These are phyloP conservation scores for Melanogrammus aeglefinus DNA, from an alignment of 2,797 vertebrate species.

Conservation along the genomic window DNA sequence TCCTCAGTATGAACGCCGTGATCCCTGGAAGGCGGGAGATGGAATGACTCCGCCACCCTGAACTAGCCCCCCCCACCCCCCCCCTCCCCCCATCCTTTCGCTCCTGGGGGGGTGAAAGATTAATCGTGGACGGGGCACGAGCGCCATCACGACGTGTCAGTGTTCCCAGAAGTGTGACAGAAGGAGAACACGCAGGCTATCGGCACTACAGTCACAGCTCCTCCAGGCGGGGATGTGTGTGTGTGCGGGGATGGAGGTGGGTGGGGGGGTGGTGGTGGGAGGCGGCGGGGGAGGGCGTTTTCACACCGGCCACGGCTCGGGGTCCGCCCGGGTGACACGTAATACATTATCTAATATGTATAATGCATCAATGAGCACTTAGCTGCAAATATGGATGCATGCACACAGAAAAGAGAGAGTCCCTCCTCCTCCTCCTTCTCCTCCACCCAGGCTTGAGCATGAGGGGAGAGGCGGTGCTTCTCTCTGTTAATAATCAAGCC, in stretches of 20 bases:
- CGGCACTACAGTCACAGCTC: not conserved
- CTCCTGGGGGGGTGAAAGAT: not conserved
- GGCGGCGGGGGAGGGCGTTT: slow-evolving; percentile 22
- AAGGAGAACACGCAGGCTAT: not conserved
- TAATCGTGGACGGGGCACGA: not conserved
- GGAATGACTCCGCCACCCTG: not conserved
- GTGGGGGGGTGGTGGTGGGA: slow-evolving; percentile 6
- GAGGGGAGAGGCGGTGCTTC: slow-evolving; percentile 33
- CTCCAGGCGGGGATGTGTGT: no score
- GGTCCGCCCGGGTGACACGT: slow-evolving; percentile 55
- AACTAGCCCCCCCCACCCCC: no score
- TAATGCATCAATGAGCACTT: slow-evolving; percentile 70
- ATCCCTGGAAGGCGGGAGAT: slow-evolving; percentile 35
- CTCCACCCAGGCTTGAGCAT: slow-evolving; percentile 41
- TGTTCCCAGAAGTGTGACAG: not conserved
- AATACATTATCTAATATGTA: slow-evolving; percentile 69
- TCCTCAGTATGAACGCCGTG: slow-evolving; percentile 47
- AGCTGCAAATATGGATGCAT: slow-evolving; percentile 68
- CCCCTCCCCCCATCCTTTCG: not conserved
- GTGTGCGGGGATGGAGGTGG: no score
- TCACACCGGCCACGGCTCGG: slow-evolving; percentile 34
- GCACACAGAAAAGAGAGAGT: slow-evolving; percentile 17
- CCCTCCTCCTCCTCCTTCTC: not conserved
- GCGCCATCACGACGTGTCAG: not conserved
- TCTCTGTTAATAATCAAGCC: slow-evolving; percentile 55